Conservation (phyloP, 2,113 vertebrate species). For the Pelecanus crispus region DNA sequence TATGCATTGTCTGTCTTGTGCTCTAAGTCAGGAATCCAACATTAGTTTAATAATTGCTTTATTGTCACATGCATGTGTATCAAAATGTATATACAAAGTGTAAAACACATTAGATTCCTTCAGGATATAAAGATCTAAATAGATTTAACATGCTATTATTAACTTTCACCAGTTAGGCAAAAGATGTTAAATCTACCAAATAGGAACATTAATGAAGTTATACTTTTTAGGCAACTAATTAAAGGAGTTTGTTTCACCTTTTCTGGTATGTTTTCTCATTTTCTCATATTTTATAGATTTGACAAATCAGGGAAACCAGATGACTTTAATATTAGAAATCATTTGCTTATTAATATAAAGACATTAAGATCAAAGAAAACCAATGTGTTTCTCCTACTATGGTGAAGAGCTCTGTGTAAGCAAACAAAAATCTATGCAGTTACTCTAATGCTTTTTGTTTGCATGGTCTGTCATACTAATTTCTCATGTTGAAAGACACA, state of each 20-base stretch:
- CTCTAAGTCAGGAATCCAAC: not conserved
- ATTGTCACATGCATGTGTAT: not conserved
- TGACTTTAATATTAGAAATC: not conserved
- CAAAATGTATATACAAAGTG: not conserved
- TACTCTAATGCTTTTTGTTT: conserved; percentile 25
- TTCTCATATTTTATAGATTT: not conserved
- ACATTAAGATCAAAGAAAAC: not conserved
- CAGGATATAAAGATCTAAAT: not conserved
- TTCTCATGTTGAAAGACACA: conserved; percentile 32
- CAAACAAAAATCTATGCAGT: not conserved
- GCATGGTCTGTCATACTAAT: not conserved
- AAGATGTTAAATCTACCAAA: not conserved
- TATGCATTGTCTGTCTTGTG: not conserved
- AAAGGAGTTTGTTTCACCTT: not conserved
- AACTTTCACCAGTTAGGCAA: not conserved
- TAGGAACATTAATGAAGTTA: not conserved
- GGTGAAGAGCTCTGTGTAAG: not conserved
- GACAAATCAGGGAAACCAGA: not conserved
- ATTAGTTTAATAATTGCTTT: not conserved
- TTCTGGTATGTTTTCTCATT: not conserved
- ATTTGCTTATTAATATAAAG: not conserved
- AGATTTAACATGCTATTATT: not conserved
- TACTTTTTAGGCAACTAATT: not conserved
- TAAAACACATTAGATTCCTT: not conserved
- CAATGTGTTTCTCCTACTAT: not conserved